These are phyloP conservation scores for Maniola jurtina DNA, from an alignment of 1,140 invertebrate species.

Conservation along the genomic window DNA sequence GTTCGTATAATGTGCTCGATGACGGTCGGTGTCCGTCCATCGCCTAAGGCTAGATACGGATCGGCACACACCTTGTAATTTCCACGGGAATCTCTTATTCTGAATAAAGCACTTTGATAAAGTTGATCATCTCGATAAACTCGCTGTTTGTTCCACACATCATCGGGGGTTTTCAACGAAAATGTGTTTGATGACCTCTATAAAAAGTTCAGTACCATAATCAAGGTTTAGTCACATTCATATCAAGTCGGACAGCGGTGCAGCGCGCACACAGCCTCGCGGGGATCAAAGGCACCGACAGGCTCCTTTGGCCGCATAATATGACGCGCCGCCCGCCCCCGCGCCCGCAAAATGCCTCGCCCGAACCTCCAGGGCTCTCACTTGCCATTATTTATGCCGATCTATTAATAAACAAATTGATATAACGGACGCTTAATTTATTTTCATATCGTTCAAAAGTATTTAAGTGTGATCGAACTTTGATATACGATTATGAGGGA, in stretches of 20 bases:
- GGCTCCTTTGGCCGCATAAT: slow-evolving; percentile 78
- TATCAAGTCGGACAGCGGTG: slow-evolving; percentile 70
- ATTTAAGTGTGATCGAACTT: slow-evolving; percentile 10
- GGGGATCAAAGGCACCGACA: slow-evolving; percentile 77
- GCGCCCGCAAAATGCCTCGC: slow-evolving; percentile 55
- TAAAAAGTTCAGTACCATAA: slow-evolving; percentile 71
- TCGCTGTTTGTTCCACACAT: slow-evolving; percentile 24
- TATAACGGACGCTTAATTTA: slow-evolving; percentile 58
- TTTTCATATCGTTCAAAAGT: slow-evolving; percentile 41
- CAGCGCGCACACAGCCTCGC: slow-evolving; percentile 57
- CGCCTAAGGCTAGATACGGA: slow-evolving; percentile 60
- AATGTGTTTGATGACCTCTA: slow-evolving; percentile 62
- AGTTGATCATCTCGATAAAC: slow-evolving; percentile 30
- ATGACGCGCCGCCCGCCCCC: slow-evolving; percentile 65
- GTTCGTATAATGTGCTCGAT: slow-evolving; percentile 55
- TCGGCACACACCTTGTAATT: slow-evolving; percentile 62
- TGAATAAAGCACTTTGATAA: slow-evolving; percentile 7
- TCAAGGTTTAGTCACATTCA: slow-evolving; percentile 77
- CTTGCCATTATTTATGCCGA: slow-evolving; percentile 74
- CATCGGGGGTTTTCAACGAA: slow-evolving; percentile 27
- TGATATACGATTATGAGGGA: background rate
- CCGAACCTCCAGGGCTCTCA: slow-evolving; percentile 63
- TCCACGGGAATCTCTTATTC: slow-evolving; percentile 39
- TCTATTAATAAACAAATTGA: slow-evolving; percentile 77
- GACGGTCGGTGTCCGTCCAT: slow-evolving; percentile 48